Base-by-base conservation (phyloP, 2,113 vertebrate genomes). In the Odontophorus gujanensis region DNA sequence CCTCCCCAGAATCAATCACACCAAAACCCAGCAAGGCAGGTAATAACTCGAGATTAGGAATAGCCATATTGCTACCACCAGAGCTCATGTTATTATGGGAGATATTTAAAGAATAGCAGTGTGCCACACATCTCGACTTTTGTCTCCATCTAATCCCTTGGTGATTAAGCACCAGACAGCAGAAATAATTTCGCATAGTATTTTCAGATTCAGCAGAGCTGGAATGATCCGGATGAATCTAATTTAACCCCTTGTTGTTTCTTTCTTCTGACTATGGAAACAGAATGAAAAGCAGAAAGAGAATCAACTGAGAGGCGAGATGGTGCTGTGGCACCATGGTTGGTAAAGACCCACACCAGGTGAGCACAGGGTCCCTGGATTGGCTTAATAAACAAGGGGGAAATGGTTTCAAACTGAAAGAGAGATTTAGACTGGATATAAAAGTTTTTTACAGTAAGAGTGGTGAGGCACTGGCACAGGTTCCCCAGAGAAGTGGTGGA, bases 11-110 rank as follows among this genome's bases (percentile, higher is more conserved):
- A 71, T 87, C 85, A 87, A 85, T 91, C 74, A 74, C 50, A 42
- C 53, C 58, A 89, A 94, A 87, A 87, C 84, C 85, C 79, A 93
- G 89, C 81, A 95, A 87, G 67, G 45, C 40, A 80, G 88, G 85
- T 75, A 89, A 81, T 48, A 73, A 84, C 55, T 91, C 59, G 85
- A 71, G 86, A 92, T 89, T 84, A 92, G 61, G 58, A 93, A 65
- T 62, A 85, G 81, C 48, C 25, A 85, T 72, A 81, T 59, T 26
- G 26, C 59, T 51, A 32, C 32, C 36, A 62, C 74, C 19, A 43
- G 89, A 82, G 50, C 63, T 92, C 42, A 59, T n/a, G 28, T 82
- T 85, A 79, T 81, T 63, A 74, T 26, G 2, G 25, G 57, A 85
- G 67, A 80, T 77, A 89, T 80, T 87, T 92, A 14, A 88, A 85